phyloP scores from a whole-genome alignment of 2,888 invertebrate species.

The Labia minor region DNA sequence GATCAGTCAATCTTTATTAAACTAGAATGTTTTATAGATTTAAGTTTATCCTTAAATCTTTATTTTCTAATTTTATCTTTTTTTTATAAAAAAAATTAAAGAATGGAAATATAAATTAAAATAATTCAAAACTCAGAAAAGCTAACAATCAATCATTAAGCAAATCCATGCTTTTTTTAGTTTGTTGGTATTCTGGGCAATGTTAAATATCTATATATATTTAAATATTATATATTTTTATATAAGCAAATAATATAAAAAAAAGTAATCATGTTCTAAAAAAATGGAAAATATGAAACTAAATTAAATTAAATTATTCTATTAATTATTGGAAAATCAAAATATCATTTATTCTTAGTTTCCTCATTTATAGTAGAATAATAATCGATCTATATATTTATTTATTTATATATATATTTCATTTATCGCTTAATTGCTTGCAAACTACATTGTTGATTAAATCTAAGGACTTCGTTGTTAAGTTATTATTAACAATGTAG shows the following conservation, averaged over 20 bases:
- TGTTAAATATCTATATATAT: constrained; percentile 13
- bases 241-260: not conserved
- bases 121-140: not conserved
- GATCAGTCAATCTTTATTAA: not conserved
- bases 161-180: not conserved
- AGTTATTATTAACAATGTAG: not conserved
- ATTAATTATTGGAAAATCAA: no score
- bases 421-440: not conserved
- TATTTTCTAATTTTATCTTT: not conserved
- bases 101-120: not conserved
- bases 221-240: constrained; percentile 3
- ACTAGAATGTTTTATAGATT: not conserved
- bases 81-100: not conserved
- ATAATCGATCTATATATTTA: not conserved
- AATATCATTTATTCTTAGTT: no score
- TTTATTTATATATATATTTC: not conserved
- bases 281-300: not conserved
- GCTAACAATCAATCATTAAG: not conserved
- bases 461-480: not conserved
- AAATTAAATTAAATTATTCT: no score
- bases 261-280: not conserved
- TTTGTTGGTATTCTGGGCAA: not conserved
- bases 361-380: not conserved
- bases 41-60: not conserved
- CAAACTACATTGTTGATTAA: not conserved